phyloP scores from a whole-genome alignment of 37 sponge, comb jelly and placozoan genomes.

The Cliona cf. orientalis region DNA sequence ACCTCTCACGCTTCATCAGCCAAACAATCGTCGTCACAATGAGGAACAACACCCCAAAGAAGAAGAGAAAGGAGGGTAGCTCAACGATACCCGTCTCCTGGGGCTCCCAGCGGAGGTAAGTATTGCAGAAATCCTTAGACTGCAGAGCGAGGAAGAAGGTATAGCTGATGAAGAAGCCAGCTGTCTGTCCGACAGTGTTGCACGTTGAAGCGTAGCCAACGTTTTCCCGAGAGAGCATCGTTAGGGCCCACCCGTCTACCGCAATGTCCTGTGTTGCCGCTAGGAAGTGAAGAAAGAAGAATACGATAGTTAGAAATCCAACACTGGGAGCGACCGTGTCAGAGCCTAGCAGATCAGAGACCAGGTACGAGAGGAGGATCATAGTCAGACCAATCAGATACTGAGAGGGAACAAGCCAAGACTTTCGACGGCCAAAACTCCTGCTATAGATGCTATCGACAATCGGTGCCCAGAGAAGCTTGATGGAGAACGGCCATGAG shows the following conservation, averaged over 20 bases:
- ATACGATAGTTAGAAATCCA: conserved; percentile 60
- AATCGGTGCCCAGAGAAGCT: conserved; percentile 98
- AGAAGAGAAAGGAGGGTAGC: conserved; percentile 76
- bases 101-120: conserved; percentile 71
- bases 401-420: conserved; percentile 95
- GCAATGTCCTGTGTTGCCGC: conserved; percentile 98
- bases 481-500: conserved; percentile 90
- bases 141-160: conserved; percentile 93
- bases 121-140: conserved; percentile 92
- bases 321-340: conserved; percentile 49
- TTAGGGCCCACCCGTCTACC: conserved; percentile 98
- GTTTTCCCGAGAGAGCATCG: conserved; percentile 86
- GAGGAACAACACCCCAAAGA: conserved; percentile 90
- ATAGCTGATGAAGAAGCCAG: conserved; percentile 94
- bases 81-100: conserved; percentile 80
- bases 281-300: conserved; percentile 85
- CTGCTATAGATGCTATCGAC: conserved; percentile 87
- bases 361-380: conserved; percentile 73
- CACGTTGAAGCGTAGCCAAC: conserved; percentile 96
- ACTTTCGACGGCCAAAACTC: conserved; percentile 88
- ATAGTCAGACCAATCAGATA: conserved; percentile 81
- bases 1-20: conserved; percentile 81
- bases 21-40: conserved; percentile 80
- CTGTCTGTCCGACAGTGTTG: conserved; percentile 95
- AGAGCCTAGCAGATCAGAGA: conserved; percentile 57